Evolutionary conservation across 1,140 invertebrate genomes (phyloP).

Genomic region (Cecropterus lyciades): DNA sequence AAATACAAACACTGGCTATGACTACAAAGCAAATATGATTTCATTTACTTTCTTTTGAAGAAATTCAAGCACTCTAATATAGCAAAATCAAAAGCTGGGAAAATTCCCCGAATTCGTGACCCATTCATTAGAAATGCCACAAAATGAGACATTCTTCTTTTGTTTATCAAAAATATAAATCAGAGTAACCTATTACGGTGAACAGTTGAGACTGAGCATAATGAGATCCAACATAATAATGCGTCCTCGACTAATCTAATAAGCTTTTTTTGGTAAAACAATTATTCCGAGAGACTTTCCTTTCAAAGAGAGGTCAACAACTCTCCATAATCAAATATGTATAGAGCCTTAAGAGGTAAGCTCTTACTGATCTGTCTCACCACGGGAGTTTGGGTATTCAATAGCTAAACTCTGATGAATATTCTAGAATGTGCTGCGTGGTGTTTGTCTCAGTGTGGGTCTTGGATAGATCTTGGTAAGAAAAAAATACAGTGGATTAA

Average conservation of each 20-base stretch:
- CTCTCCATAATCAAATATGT: conserved; percentile 30
- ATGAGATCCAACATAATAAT: conserved; percentile 20
- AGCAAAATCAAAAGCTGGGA: too few species aligned
- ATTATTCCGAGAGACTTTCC: conserved; percentile 28
- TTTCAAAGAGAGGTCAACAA: conserved; percentile 33
- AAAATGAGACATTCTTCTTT: neutral
- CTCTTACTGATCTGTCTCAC: neutral
- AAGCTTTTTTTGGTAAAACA: conserved; percentile 27
- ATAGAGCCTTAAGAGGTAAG: conserved; percentile 22
- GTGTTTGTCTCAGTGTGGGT: too few species aligned
- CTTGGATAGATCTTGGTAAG: too few species aligned
- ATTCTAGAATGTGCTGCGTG: too few species aligned
- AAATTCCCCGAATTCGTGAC: neutral
- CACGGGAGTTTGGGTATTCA: too few species aligned
- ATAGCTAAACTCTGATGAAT: too few species aligned
- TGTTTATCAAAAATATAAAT: conserved; percentile 5
- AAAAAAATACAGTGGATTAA: too few species aligned
- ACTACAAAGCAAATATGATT: too few species aligned
- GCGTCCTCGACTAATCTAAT: conserved; percentile 24
- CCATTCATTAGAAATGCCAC: neutral
- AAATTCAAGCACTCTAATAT: too few species aligned
- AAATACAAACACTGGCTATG: too few species aligned
- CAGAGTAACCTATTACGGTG: conserved; percentile 6
- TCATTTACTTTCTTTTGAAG: too few species aligned
- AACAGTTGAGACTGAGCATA: conserved; percentile 10